Evolutionary conservation across 2,888 invertebrate species (phyloP).

Genomic region (Ferrisia virgata): DNA sequence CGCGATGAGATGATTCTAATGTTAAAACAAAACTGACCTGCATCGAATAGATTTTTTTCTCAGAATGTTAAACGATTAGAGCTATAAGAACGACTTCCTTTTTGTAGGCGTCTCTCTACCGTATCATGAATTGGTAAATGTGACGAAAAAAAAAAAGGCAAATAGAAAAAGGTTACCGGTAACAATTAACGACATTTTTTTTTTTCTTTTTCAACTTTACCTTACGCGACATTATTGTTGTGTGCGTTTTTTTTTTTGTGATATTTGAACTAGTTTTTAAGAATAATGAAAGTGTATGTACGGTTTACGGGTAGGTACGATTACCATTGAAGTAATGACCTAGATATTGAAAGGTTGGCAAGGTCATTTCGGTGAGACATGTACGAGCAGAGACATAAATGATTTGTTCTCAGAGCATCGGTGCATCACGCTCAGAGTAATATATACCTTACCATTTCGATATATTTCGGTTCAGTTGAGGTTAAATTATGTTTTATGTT

Average conservation of each 20-base stretch:
- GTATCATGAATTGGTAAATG: background rate
- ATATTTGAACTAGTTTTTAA: background rate
- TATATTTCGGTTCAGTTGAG: background rate
- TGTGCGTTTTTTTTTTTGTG: background rate
- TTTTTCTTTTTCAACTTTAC: too few species aligned
- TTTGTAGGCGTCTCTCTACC: background rate
- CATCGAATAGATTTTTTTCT: background rate
- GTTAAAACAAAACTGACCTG: background rate
- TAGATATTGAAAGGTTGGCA: slow-evolving; percentile 2
- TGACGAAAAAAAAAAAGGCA: too few species aligned
- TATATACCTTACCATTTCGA: too few species aligned
- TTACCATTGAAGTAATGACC: background rate
- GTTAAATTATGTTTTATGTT: slow-evolving; percentile 20
- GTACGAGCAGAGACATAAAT: background rate
- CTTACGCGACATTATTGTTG: background rate
- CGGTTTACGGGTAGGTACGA: background rate
- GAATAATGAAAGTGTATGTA: background rate
- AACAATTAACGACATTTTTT: background rate
- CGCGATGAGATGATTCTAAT: background rate
- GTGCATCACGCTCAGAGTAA: background rate
- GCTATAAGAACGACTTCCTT: background rate
- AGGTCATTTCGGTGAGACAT: background rate
- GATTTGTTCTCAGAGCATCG: background rate
- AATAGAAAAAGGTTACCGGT: background rate
- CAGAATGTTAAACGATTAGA: too few species aligned